Base-by-base conservation (phyloP, 2,113 vertebrate genomes). In the Caloenas nicobarica region DNA sequence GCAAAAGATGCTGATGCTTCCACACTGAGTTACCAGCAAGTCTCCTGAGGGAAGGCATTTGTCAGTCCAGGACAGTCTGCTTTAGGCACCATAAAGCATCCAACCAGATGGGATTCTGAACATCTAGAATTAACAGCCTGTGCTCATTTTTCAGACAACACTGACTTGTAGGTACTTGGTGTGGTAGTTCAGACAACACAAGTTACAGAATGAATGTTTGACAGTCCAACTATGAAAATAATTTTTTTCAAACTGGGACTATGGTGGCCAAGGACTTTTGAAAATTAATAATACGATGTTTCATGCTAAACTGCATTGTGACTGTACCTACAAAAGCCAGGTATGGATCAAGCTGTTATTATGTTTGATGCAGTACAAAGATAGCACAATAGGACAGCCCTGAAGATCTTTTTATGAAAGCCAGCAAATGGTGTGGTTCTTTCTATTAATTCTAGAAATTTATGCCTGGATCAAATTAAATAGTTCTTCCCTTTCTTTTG, bases 281-380 rank as follows among this genome's bases (percentile, higher is more conserved):
- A 82, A 95, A 89, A 73, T 81, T 91, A 78, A 74, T 80, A 88
- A 86, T 86, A 50, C 76, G 53, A 44, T 62, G 57, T n/a, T 71
- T 68, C 53, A 82, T 28, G 60, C 38, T 76, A 84, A 89, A 89
- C 22, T 70, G 18, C 38, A 61, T 53, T 80, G 38, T 56, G 38
- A 72, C 71, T 79, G 17, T 65, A n/a, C 26, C 54, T 86, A 50
- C 50, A 82, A 88, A 7, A 62, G 7, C 5, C 65, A 68, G 31
- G 33, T 57, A 86, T 86, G 74, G 62, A 73, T 91, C 70, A 65
- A 61, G 11, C 10, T 76, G 48, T 40, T 93, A n/a, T 12, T 64
- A 56, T 22, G 26, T 72, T 89, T 34, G 50, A 22, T 26, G 54
- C 4, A 70, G 46, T 42, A 65, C 69, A 89, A 51, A 91, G 72